A percentile compares a stretch with the other conserved stretches of the same genome.
Conservation (phyloP, 2,888 invertebrate species). For the Eupeodes latifasciatus region DNA sequence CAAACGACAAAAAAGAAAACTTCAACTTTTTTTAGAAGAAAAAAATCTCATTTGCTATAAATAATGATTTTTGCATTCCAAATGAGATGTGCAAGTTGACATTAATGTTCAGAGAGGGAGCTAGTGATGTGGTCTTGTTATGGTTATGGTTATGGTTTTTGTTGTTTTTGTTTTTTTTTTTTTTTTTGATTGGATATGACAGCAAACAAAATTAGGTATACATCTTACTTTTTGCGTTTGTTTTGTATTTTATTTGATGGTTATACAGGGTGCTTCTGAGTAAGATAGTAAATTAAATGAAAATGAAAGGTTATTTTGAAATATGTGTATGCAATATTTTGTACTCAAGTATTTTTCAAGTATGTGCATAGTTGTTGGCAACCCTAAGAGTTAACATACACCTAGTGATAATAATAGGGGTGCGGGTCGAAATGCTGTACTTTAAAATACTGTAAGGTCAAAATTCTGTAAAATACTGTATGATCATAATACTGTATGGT, state of each 20-base stretch:
- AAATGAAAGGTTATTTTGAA: too few species aligned
- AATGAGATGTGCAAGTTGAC: slow-evolving; percentile 65
- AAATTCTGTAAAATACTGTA: too few species aligned
- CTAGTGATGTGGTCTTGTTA: slow-evolving; percentile 1
- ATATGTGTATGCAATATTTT: too few species aligned
- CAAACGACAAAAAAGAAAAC: slow-evolving; percentile 4
- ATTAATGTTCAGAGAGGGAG: background rate
- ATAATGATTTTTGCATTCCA: slow-evolving; percentile 72
- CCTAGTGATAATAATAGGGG: too few species aligned
- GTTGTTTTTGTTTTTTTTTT: background rate
- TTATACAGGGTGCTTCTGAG: background rate
- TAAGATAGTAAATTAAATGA: too few species aligned
- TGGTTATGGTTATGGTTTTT: slow-evolving; percentile 3
- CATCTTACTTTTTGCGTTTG: slow-evolving; percentile 31
- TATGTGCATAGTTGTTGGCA: too few species aligned
- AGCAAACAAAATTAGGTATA: slow-evolving; percentile 40
- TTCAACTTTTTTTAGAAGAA: slow-evolving; percentile 2
- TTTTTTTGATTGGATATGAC: slow-evolving; percentile 33
- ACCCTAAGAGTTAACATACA: too few species aligned
- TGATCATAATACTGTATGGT: too few species aligned
- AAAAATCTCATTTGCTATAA: slow-evolving; percentile 72
- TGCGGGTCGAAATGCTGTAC: too few species aligned
- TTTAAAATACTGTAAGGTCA: too few species aligned
- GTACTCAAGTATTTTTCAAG: too few species aligned
- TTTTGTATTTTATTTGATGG: slow-evolving; percentile 16